Conservation (phyloP, 2,888 invertebrate species). For the Patella depressa region DNA sequence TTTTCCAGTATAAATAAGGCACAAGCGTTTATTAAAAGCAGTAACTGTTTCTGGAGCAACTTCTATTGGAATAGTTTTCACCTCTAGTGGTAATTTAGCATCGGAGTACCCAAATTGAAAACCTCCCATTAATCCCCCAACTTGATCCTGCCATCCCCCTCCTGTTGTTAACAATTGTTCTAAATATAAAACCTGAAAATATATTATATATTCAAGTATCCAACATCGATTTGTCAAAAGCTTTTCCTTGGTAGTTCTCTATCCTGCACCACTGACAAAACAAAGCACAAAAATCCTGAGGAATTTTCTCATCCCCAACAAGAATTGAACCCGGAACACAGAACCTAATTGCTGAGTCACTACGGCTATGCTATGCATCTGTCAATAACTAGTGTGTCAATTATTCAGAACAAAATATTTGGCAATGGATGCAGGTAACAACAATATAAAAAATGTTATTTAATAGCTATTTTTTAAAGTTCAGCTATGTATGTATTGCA, state of each 20-base stretch:
- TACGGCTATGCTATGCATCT: too few species aligned
- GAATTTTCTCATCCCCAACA: too few species aligned
- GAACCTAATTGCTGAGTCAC: too few species aligned
- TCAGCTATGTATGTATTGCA: not conserved
- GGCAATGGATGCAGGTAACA: too few species aligned
- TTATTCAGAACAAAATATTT: not conserved
- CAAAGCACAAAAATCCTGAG: too few species aligned
- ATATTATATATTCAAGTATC: not conserved
- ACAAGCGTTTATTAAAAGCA: constrained; percentile 70
- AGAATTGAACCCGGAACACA: too few species aligned
- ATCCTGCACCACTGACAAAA: too few species aligned
- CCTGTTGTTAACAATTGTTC: constrained; percentile 75
- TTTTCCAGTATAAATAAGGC: constrained; percentile 75
- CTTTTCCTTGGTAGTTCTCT: too few species aligned
- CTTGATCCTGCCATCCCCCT: constrained; percentile 76
- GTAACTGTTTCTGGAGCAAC: constrained; percentile 54
- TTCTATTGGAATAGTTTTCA: constrained; percentile 62
- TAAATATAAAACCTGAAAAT: constrained; percentile 72
- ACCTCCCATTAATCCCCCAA: constrained; percentile 73
- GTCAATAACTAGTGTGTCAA: not conserved
- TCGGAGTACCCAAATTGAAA: constrained; percentile 70
- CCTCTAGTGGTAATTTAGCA: constrained; percentile 65
- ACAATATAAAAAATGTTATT: too few species aligned
- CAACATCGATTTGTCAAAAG: too few species aligned
- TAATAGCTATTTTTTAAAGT: too few species aligned